These are phyloP conservation scores for Xanthorhoe designata DNA, from an alignment of 2,888 invertebrate species.

Conservation along the genomic window DNA sequence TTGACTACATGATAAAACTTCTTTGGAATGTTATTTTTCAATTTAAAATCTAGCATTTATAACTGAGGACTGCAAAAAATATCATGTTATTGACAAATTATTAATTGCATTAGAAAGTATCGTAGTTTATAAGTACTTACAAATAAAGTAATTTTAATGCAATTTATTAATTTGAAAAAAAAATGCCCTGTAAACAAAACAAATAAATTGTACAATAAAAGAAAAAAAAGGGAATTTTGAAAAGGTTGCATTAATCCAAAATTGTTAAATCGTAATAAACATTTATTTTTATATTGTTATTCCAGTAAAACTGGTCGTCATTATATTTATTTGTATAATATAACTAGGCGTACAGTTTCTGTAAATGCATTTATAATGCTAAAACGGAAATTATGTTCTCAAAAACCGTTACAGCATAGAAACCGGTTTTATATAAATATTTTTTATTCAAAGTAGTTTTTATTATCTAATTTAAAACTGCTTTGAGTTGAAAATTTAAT, in stretches of 20 bases:
- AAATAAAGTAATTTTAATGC: too few relatives aligned
- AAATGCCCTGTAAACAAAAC: too few relatives aligned
- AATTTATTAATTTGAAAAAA: too few relatives aligned
- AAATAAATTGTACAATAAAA: not conserved
- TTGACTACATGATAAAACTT: too few relatives aligned
- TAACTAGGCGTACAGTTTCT: constrained; percentile 32
- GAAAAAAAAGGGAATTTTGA: not conserved
- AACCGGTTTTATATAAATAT: constrained; percentile 1
- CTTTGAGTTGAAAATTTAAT: not conserved
- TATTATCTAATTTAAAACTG: not conserved
- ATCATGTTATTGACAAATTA: too few relatives aligned
- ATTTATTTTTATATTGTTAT: constrained; percentile 17
- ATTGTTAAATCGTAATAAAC: constrained; percentile 8
- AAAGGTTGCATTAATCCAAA: not conserved
- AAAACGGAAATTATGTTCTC: not conserved
- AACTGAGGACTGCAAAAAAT: too few relatives aligned
- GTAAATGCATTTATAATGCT: constrained; percentile 27
- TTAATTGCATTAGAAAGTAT: too few relatives aligned
- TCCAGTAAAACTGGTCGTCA: constrained; percentile 53
- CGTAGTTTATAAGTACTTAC: too few relatives aligned
- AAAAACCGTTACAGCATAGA: constrained; percentile 7
- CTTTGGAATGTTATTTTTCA: too few relatives aligned
- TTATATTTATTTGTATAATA: constrained; percentile 16
- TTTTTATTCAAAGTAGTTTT: not conserved
- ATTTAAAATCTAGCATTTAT: too few relatives aligned